A percentile compares a stretch with the other conserved stretches of the same genome.
Conservation (phyloP, 2,888 invertebrate genomes). For the Cephalotes varians region DNA sequence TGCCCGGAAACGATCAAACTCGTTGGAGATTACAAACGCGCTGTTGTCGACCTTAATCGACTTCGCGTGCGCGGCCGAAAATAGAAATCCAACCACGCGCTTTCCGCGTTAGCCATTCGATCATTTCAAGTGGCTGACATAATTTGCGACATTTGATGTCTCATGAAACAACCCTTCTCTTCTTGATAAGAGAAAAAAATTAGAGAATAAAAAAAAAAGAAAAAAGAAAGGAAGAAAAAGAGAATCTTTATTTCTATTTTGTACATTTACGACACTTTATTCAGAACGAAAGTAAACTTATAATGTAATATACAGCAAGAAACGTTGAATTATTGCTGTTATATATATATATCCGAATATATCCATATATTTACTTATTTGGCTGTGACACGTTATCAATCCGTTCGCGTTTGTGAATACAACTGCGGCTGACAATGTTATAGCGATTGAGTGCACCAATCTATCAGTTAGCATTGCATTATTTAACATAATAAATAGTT, state of each 20-base stretch:
- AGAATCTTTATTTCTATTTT: background rate
- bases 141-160: slow-evolving; percentile 31
- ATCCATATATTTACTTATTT: background rate
- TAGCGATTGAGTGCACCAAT: background rate
- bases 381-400: slow-evolving; percentile 5
- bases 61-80: slow-evolving; percentile 43
- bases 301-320: background rate
- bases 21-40: slow-evolving; percentile 42
- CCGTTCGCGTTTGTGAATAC: background rate
- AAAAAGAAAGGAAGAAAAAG: background rate
- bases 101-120: slow-evolving; percentile 30
- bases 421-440: background rate
- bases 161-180: slow-evolving; percentile 13
- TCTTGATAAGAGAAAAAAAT: background rate
- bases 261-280: slow-evolving; percentile 55
- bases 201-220: background rate
- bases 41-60: slow-evolving; percentile 54
- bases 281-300: slow-evolving; percentile 29
- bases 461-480: background rate
- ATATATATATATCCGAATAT: background rate
- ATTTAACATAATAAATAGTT: slow-evolving; percentile 20
- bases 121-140: slow-evolving; percentile 52
- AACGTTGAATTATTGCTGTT: background rate
- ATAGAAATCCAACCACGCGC: slow-evolving; percentile 49
- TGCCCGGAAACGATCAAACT: slow-evolving; percentile 48